Percentiles rank a stretch among this genome's conserved stretches.
Conservation (phyloP, 2,797 vertebrate species). For the Harpagifer antarcticus region DNA sequence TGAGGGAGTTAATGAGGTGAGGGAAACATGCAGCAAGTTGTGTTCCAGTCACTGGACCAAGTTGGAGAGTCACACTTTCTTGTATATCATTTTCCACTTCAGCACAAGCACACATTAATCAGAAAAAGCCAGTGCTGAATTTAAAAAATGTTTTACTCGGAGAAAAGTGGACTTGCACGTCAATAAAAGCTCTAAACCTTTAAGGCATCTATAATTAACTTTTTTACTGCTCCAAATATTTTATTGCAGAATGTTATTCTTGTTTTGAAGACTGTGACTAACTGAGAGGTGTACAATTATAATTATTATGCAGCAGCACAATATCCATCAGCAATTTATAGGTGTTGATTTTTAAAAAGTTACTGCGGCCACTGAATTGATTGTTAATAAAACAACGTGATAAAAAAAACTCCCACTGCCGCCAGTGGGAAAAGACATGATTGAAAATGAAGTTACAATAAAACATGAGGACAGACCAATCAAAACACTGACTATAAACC, state of each 20-base stretch:
- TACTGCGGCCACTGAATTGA: conserved; percentile 18
- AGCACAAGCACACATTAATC: conserved; percentile 41
- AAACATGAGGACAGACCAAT: conserved; percentile 13
- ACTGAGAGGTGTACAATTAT: not conserved
- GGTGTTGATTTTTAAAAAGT: conserved; percentile 27
- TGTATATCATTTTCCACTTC: conserved; percentile 40
- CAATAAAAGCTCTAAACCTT: conserved; percentile 14
- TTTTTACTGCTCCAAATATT: not conserved
- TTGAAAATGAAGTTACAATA: conserved; percentile 18
- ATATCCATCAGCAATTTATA: conserved; percentile 15
- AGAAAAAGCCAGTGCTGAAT: conserved; percentile 17
- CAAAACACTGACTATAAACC: conserved; percentile 3
- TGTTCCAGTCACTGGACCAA: conserved; percentile 32
- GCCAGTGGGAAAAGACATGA: not conserved
- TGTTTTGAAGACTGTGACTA: not conserved
- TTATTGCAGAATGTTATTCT: not conserved
- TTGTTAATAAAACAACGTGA: conserved; percentile 30
- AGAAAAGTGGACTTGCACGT: conserved; percentile 7
- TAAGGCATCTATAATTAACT: not conserved
- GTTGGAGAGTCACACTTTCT: conserved; percentile 32
- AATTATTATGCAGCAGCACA: conserved; percentile 1
- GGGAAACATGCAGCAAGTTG: conserved; percentile 35
- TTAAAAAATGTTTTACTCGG: conserved; percentile 26
- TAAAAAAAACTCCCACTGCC: conserved; percentile 19
- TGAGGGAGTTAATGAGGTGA: conserved; percentile 67